Evolutionary conservation across 2,797 vertebrate genomes (phyloP).

Genomic region (Pteropus rufus): DNA sequence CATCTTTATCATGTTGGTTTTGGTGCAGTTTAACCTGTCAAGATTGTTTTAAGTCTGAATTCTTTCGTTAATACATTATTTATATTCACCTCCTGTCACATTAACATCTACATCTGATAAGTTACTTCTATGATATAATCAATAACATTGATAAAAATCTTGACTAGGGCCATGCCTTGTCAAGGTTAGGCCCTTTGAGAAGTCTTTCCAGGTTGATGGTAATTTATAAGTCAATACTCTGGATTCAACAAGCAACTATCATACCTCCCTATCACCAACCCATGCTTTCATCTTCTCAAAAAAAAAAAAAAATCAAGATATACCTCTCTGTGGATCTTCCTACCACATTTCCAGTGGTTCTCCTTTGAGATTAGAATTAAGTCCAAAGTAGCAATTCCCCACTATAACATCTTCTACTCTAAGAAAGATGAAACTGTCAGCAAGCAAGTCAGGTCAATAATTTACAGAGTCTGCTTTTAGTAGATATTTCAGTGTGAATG

Average conservation of each 20-base stretch:
- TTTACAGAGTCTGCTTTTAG: constrained; percentile 56
- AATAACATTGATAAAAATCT: not conserved
- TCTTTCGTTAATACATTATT: constrained; percentile 15
- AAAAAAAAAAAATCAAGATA: not conserved
- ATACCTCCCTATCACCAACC: not conserved
- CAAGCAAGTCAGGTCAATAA: constrained; percentile 58
- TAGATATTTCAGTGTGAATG: constrained; percentile 40
- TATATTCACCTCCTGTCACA: not conserved
- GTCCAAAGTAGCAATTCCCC: not conserved
- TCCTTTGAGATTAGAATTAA: constrained; percentile 39
- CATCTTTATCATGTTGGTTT: not conserved
- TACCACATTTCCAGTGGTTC: not conserved
- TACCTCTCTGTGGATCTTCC: not conserved
- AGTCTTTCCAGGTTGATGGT: not conserved
- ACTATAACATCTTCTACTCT: not conserved
- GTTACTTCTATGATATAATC: not conserved
- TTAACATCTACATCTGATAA: not conserved
- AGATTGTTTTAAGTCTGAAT: not conserved
- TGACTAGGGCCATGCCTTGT: not conserved
- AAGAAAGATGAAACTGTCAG: constrained; percentile 68
- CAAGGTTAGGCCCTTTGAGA: not conserved
- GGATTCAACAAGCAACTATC: not conserved
- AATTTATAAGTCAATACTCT: constrained; percentile 2
- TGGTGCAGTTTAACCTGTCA: not conserved
- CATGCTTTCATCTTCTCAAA: not conserved